These are phyloP conservation scores for Fregata magnificens DNA, from an alignment of 2,113 vertebrate genomes.

Conservation along the genomic window DNA sequence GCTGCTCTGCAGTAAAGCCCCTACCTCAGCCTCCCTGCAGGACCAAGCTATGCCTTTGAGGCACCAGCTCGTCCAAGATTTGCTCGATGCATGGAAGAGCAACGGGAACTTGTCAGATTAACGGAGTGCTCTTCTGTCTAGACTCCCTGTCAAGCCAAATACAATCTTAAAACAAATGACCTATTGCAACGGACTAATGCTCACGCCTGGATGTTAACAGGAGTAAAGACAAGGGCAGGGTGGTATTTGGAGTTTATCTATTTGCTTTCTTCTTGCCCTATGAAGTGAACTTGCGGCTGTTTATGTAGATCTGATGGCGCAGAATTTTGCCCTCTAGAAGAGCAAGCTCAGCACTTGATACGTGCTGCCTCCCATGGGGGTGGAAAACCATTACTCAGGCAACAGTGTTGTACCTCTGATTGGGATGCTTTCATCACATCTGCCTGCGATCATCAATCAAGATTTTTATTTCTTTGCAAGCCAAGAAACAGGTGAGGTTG, in stretches of 20 bases:
- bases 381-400: slow-evolving; percentile 26
- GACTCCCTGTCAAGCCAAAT: slow-evolving; percentile 20
- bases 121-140: not conserved
- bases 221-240: not conserved
- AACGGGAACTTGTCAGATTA: slow-evolving; percentile 17
- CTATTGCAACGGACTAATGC: not conserved
- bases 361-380: not conserved
- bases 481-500: not conserved
- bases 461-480: slow-evolving; percentile 14
- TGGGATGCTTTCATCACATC: slow-evolving; percentile 12
- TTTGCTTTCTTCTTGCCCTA: not conserved
- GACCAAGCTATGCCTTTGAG: accelerated
- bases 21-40: not conserved
- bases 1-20: not conserved
- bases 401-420: not conserved
- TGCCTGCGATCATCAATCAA: not conserved
- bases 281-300: not conserved
- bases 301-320: not conserved
- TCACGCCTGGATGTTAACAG: not conserved
- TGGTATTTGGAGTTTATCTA: not conserved
- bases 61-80: not conserved
- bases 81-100: not conserved
- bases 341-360: not conserved
- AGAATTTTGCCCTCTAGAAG: not conserved
- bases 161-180: slow-evolving; percentile 13